Percentiles rank a stretch among this genome's conserved stretches.
phyloP scores from a whole-genome alignment of 2,113 vertebrate species.

The Bungarus multicinctus region DNA sequence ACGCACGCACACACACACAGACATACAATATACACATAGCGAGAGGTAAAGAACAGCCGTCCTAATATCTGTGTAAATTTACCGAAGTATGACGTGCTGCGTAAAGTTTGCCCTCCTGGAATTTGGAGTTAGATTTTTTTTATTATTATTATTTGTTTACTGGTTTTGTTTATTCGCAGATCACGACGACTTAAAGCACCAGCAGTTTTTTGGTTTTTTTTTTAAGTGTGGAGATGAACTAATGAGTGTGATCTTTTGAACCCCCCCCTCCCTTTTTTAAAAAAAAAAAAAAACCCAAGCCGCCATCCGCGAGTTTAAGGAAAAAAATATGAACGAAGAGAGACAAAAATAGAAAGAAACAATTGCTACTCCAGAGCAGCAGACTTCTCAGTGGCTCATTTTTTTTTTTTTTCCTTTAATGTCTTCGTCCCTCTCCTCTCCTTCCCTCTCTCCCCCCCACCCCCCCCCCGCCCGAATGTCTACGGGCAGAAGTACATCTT shows the following conservation, averaged over 20 bases:
- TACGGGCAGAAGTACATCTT: conserved; percentile 73
- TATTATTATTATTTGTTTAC: conserved; percentile 87
- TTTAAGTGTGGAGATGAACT: conserved; percentile 30
- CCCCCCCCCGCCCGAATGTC: conserved; percentile 60
- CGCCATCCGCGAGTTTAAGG: background rate
- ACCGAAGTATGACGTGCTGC: conserved; percentile 84
- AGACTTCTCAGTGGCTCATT: conserved; percentile 35
- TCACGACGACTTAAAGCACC: conserved; percentile 82
- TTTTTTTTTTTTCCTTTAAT: background rate
- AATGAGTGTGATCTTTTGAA: background rate
- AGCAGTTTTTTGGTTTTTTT: too few relatives aligned
- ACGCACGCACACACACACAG: conserved; percentile 68
- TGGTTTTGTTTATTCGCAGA: conserved; percentile 91
- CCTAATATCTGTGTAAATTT: conserved; percentile 97
- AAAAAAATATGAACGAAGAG: background rate
- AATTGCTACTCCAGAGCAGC: background rate
- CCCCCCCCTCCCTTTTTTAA: background rate
- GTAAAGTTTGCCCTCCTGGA: conserved; percentile 92
- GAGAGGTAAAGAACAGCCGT: background rate
- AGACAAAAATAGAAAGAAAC: background rate
- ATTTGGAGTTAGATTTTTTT: conserved; percentile 77
- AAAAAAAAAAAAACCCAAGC: too few relatives aligned
- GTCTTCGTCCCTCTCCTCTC: too few relatives aligned
- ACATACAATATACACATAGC: background rate
- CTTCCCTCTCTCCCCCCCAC: conserved; percentile 35